Base-by-base conservation (phyloP, 2,113 vertebrate species). In the Parus major region DNA sequence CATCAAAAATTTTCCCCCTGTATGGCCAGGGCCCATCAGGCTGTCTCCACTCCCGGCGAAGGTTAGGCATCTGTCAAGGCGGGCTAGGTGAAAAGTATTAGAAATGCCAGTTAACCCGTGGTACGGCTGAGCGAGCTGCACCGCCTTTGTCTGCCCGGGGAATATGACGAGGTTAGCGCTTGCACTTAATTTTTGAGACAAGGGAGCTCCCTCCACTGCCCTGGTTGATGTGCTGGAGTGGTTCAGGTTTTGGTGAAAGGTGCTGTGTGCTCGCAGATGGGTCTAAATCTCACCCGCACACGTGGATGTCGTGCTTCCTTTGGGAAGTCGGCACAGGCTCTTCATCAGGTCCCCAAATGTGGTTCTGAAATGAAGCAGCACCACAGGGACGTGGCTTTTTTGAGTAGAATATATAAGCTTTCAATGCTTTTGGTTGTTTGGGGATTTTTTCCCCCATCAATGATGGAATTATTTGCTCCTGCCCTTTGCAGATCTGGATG, bases 81-180 rank as follows among this genome's bases (percentile, higher is more conserved):
- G 22, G 97, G 84, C 97, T 97, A 96, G 98, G 98, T 98, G 98
- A 98, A 98, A 98, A 98, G 98, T 98, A 98, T 98, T 97, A 97
- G 98, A 98, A 97, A 98, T 98, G 98, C 98, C 98, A 98, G 98
- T 98, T 98, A 98, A 98, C 98, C 97, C 98, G 3, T 96, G 98
- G 98, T 89, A 97, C 69, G 95, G 91, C 97, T 44, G 95, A 82
- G 91, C 33, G 36, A 95, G 91, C 53, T 3, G 24, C 5, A 47
- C 93, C 57, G 86, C 88, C 94, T 96, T 97, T 98, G 97, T 98
- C 96, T 98, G 97, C 92, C 94, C 20, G 3, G 89, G 42, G 44
- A 89, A 49, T 92, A 93, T 96, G 97, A 98, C 93, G 94, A 93
- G 96, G 93, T 97, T 96, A 97, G 97, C 72, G 3, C 95, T 87